phyloP scores from a whole-genome alignment of 2,888 invertebrate species.

The Chironomus riparius region DNA sequence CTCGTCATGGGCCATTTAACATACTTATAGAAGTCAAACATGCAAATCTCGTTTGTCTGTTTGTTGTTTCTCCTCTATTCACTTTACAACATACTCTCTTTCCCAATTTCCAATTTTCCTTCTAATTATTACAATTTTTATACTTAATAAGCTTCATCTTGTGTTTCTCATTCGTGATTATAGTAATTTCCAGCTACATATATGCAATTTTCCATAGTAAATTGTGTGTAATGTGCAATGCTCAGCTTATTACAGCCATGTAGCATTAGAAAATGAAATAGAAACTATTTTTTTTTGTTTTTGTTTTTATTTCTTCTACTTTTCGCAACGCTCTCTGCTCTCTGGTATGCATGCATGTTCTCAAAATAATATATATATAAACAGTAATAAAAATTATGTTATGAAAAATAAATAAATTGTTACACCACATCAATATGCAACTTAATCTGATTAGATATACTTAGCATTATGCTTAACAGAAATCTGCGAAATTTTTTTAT shows the following conservation, averaged over 20 bases:
- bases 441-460: neutral
- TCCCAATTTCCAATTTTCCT: neutral
- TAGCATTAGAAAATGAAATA: neutral
- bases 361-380: neutral
- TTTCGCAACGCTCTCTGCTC: neutral
- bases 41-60: slow-evolving; percentile 17
- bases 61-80: neutral
- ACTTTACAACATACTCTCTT: neutral
- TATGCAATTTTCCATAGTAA: neutral
- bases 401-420: neutral
- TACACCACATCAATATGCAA: neutral
- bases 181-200: neutral
- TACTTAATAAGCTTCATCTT: slow-evolving; percentile 4
- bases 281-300: neutral
- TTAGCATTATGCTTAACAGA: neutral
- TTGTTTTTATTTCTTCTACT: no score
- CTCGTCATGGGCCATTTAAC: slow-evolving; percentile 21
- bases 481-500: neutral
- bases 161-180: neutral
- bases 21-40: slow-evolving; percentile 15
- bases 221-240: neutral
- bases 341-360: neutral
- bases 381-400: neutral
- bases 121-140: slow-evolving; percentile 16
- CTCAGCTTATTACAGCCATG: neutral